Percentiles rank a stretch among this genome's conserved stretches.
Evolutionary conservation across 2,113 vertebrate species (phyloP).

Genomic region (Acinonyx jubatus): DNA sequence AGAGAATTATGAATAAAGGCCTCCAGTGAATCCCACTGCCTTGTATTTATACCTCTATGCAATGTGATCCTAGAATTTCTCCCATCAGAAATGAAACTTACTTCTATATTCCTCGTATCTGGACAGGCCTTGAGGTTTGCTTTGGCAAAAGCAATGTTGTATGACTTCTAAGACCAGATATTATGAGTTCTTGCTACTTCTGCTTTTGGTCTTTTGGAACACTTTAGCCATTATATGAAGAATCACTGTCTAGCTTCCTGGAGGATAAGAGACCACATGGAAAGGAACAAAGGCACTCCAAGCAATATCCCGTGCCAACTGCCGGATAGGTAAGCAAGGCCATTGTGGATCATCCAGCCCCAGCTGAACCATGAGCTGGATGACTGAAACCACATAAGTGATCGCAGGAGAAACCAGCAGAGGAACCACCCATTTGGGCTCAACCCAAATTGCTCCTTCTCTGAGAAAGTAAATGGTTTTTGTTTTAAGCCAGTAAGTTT

Average conservation of each 20-base stretch:
- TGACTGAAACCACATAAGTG: not conserved
- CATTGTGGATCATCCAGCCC: not conserved
- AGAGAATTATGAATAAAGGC: not conserved
- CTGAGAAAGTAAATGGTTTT: not conserved
- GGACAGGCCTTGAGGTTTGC: not conserved
- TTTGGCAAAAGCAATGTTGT: not conserved
- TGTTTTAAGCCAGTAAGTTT: not conserved
- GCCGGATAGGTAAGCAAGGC: not conserved
- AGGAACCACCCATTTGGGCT: not conserved
- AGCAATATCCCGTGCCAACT: not conserved
- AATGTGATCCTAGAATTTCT: not conserved
- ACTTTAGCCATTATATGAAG: not conserved
- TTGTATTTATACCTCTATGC: not conserved
- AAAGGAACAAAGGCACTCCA: not conserved
- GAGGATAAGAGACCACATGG: not conserved
- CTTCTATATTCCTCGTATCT: not conserved
- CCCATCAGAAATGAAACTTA: too few species aligned
- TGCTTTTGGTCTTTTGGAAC: not conserved
- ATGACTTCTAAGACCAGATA: not conserved
- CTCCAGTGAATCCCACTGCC: not conserved
- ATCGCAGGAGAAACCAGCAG: not conserved
- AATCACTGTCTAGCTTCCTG: not conserved
- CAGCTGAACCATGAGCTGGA: not conserved
- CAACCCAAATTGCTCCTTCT: not conserved
- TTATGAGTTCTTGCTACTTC: not conserved